Evolutionary conservation across 64 coral and sea anemone species (phyloP), one percentile per base, ranked within the genome.

Genomic region (Trachythela sp.): DNA sequence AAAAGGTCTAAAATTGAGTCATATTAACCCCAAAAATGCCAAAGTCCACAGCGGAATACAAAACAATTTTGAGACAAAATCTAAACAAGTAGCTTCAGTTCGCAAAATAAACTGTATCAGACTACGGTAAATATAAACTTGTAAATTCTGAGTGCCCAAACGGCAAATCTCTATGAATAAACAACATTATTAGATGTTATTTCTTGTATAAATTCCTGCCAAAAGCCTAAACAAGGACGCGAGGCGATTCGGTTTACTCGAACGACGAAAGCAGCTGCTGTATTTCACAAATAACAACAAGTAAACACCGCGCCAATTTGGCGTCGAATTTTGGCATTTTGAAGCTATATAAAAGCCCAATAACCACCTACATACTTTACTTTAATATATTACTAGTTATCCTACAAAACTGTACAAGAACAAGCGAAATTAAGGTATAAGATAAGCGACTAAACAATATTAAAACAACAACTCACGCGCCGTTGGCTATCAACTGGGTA

Each of bases 241-340:
- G 24, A 64, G 56, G 11, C 42, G 42, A 45, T 45, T 45, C 42
- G 42, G 42, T 45, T 6, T 45, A 45, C 42, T 24, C 4, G 15
- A 7, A 26, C 13, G 22, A 10, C 56, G 42, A 45, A 45, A 64
- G 17, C 56, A 64, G 56, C 56, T 64, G 56, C 56, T n/a, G 22
- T 27, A 64, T 64, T 64, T 64, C 56, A 64, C 56, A 64, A 64
- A 64, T 64, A 64, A 64, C 56, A 64, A 64, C 56, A 64, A 64
- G 20, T 64, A n/a, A 64, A 64, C 56, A 64, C 22, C 56, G 20
- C 56, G 56, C 20, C n/a, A 5, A 20, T 64, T 64, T 20, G 1
- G 17, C 56, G 56, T 20, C 56, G 56, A 64, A 64, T 64, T 64
- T 64, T 64, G 24, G 56, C 24, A 64, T 64, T 64, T 64, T 20